These are phyloP conservation scores for rat (Rattus norvegicus) DNA, from an alignment of 2,113 vertebrate species.

Conservation along the genomic window DNA sequence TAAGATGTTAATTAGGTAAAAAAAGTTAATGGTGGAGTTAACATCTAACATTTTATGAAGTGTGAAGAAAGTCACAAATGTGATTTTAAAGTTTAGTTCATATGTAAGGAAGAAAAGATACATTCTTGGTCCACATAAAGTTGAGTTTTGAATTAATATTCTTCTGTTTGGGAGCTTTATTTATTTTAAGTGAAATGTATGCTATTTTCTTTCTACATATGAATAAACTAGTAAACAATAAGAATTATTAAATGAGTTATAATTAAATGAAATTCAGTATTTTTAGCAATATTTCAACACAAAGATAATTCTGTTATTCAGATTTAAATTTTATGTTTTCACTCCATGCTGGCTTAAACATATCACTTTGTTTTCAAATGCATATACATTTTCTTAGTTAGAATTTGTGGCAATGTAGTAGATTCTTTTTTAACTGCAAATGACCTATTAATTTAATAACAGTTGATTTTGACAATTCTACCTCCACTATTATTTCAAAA, in stretches of 20 bases:
- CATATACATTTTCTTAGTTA: neutral
- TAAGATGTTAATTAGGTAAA: conserved; percentile 43
- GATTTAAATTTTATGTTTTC: neutral
- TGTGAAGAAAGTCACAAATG: neutral
- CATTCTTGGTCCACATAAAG: neutral
- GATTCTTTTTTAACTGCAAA: neutral
- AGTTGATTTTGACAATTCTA: neutral
- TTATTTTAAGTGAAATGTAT: neutral
- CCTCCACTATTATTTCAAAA: too few species aligned
- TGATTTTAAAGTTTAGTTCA: neutral
- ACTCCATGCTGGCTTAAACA: neutral
- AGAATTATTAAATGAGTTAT: neutral
- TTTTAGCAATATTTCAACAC: neutral
- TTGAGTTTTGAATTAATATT: neutral
- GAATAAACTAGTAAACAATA: neutral
- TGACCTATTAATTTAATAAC: neutral
- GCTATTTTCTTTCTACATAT: neutral
- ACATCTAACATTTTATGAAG: conserved; percentile 3
- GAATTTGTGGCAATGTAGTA: neutral
- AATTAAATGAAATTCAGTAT: neutral
- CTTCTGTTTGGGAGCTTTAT: neutral
- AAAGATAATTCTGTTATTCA: neutral
- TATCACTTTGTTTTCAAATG: neutral
- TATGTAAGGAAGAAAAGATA: neutral
- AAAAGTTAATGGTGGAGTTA: neutral